Conservation (phyloP, 1,140 invertebrate species). For the Linepithema humile region DNA sequence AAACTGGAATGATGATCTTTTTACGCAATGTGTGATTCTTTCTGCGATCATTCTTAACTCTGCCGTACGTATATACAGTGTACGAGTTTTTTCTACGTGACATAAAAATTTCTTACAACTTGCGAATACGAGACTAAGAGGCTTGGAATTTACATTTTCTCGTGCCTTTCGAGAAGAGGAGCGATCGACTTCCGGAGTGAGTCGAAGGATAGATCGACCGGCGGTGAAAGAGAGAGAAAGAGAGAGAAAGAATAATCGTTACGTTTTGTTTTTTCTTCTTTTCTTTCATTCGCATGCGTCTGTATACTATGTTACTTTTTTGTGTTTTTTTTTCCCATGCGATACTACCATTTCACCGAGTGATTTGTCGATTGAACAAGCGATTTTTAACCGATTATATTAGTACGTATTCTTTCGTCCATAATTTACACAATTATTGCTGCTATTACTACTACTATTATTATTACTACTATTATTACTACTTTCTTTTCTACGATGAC, state of each 20-base stretch:
- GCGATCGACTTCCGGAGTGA: constrained; percentile 49
- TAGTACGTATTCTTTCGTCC: constrained; percentile 39
- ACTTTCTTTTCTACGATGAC: constrained; percentile 58
- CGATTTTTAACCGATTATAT: constrained; percentile 54
- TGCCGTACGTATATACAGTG: constrained; percentile 9
- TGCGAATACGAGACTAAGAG: constrained; percentile 51
- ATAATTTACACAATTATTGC: constrained; percentile 49
- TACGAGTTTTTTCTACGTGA: constrained; percentile 42
- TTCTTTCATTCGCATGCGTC: constrained; percentile 15
- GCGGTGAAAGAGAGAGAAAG: background rate
- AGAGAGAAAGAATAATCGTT: too few species aligned
- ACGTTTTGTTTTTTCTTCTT: constrained; percentile 3
- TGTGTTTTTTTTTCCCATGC: constrained; percentile 42
- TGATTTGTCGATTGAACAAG: constrained; percentile 30
- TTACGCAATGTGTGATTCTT: background rate
- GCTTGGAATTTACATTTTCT: constrained; percentile 57
- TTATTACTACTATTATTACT: constrained; percentile 40
- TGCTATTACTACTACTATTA: constrained; percentile 36
- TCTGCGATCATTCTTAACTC: constrained; percentile 33
- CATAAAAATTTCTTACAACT: constrained; percentile 30
- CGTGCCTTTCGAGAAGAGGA: constrained; percentile 68
- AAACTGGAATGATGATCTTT: constrained; percentile 21
- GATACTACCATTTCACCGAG: constrained; percentile 29
- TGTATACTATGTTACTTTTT: constrained; percentile 22
- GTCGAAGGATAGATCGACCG: constrained; percentile 53